Conservation (phyloP, 1,140 invertebrate genomes). For the Solenopsis fugax region DNA sequence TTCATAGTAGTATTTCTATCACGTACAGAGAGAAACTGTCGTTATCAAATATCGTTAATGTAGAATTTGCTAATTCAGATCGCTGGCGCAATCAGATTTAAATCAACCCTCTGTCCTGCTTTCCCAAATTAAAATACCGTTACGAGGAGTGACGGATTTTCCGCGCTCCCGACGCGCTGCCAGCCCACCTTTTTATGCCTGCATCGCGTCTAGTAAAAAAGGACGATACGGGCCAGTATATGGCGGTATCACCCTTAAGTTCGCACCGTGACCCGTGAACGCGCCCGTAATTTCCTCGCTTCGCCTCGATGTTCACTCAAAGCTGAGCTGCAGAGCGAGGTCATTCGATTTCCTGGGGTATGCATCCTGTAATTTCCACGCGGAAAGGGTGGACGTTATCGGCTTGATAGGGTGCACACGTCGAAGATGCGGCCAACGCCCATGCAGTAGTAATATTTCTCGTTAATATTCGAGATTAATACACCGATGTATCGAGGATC, state of each 20-base stretch:
- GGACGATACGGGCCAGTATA: background rate
- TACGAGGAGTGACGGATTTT: background rate
- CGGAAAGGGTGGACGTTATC: constrained; percentile 61
- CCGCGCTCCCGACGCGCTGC: background rate
- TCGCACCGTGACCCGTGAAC: constrained; percentile 57
- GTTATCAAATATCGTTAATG: constrained; percentile 27
- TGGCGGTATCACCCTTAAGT: constrained; percentile 51
- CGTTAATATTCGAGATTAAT: constrained; percentile 59
- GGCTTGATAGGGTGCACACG: constrained; percentile 43
- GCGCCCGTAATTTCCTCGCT: constrained; percentile 58
- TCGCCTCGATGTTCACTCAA: constrained; percentile 39
- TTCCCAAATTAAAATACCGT: constrained; percentile 33
- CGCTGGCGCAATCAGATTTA: background rate
- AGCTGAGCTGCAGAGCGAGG: constrained; percentile 42
- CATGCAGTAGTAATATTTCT: constrained; percentile 2
- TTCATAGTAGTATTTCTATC: constrained; percentile 12
- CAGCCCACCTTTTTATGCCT: constrained; percentile 27
- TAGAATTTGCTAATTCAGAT: background rate
- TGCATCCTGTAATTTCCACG: constrained; percentile 63
- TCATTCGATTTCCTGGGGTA: constrained; percentile 63
- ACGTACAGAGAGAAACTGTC: background rate
- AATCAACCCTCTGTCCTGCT: background rate
- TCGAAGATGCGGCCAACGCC: constrained; percentile 54
- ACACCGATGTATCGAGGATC: background rate
- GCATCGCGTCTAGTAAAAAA: constrained; percentile 35